Evolutionary conservation across 2,113 vertebrate genomes (phyloP), one percentile per base, ranked within the genome.

Genomic region (Pygoscelis antarcticus): DNA sequence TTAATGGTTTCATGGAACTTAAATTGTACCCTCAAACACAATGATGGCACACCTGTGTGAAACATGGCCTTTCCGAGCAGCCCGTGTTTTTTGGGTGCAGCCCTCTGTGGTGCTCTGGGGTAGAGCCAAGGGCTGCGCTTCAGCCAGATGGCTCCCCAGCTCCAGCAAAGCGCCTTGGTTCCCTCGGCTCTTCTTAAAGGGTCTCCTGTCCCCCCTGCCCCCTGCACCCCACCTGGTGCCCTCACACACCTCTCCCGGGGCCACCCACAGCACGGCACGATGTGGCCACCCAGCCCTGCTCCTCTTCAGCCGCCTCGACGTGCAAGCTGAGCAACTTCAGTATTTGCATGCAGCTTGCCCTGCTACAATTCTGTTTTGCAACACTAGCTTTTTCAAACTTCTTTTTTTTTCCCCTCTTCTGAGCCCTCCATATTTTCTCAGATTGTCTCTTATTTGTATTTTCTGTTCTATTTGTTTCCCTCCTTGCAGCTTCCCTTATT

Each of bases 71-170:
- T 9, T 5, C 32, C 3, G 0, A 34, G 64, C 12, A 55, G 34
- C 70, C 34, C 2, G 0, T 3, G 17, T 3, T 2, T 1, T 1
- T 1, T 6, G 65, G 26, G 42, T 4, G n/a, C 17, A 26, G 49
- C 64, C 32, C 42, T 14, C 62, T 10, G n/a, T 1, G 62, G 13
- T 14, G 75, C 62, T 58, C 36, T 6, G 11, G 17, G 61, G 21
- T 6, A 34, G 7, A 47, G 51, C n/a, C 49, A 23, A 40, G 30
- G 51, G 17, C n/a, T 17, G 22, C 15, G 1, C 21, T 9, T 13
- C 32, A 32, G n/a, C 25, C 65, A 8, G 3, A 29, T 4, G 6
- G 34, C 22, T 58, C 23, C 10, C 13, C 58, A 32, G 62, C 30
- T 27, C 26, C 64, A 46, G 34, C 58, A 66, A 36, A 46, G 20